phyloP scores from a whole-genome alignment of 2,888 invertebrate genomes.

The Ramazzottius varieornatus region DNA sequence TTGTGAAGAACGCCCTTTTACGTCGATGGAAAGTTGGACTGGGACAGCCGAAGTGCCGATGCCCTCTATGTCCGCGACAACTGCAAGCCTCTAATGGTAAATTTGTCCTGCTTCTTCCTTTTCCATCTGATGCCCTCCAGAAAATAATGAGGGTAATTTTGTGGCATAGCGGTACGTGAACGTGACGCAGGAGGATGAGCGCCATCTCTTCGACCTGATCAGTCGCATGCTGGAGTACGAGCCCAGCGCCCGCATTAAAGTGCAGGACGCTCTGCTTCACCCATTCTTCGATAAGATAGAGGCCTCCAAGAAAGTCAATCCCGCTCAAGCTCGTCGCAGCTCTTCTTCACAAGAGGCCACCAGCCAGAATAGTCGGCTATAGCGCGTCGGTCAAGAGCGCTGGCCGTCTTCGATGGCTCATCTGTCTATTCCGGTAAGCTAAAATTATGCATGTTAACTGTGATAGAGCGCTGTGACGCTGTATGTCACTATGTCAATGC shows the following conservation, averaged over 20 bases:
- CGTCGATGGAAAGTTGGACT: conserved; percentile 83
- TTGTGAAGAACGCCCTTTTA: conserved; percentile 66
- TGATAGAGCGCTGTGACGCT: too few species aligned
- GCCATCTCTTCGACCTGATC: conserved; percentile 74
- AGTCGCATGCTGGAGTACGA: conserved; percentile 90
- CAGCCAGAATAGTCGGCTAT: too few species aligned
- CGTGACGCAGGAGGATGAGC: conserved; percentile 63
- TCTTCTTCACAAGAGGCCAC: too few species aligned
- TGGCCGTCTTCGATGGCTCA: too few species aligned
- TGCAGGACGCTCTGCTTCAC: conserved; percentile 63
- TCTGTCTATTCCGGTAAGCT: too few species aligned
- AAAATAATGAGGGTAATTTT: too few species aligned
- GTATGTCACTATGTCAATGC: too few species aligned
- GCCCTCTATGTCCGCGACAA: conserved; percentile 92
- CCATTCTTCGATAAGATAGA: conserved; percentile 42
- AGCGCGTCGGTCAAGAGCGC: too few species aligned
- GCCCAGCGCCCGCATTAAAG: conserved; percentile 58
- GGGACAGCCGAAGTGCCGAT: conserved; percentile 87
- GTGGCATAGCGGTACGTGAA: conserved; percentile 54
- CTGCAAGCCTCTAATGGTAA: conserved; percentile 76
- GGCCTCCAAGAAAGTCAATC: too few species aligned
- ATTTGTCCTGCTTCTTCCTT: not conserved
- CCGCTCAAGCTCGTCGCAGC: too few species aligned
- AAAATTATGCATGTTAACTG: too few species aligned
- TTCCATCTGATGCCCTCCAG: too few species aligned